These are phyloP conservation scores for Aythya baeri DNA, from an alignment of 2,113 vertebrate species.

Conservation along the genomic window DNA sequence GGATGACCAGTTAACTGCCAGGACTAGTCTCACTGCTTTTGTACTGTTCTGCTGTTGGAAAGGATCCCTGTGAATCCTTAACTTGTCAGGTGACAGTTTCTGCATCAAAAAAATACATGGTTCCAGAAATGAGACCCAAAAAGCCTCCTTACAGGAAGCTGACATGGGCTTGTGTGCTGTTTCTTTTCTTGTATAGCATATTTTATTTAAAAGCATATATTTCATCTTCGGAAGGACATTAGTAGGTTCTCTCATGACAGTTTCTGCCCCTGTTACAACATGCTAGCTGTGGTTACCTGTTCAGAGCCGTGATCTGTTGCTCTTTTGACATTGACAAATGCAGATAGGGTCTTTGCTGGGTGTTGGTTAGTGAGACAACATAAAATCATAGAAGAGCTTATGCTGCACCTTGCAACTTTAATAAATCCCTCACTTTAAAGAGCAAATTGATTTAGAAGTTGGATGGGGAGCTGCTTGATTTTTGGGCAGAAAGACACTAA, in stretches of 20 bases:
- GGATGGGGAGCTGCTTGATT: not conserved
- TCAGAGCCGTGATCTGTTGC: not conserved
- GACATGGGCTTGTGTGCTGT: not conserved
- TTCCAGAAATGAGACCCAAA: not conserved
- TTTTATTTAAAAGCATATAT: not conserved
- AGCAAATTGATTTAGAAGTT: not conserved
- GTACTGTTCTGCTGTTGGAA: not conserved
- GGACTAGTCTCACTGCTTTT: not conserved
- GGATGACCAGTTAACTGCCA: not conserved
- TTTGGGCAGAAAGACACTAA: not conserved
- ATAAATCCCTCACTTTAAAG: not conserved
- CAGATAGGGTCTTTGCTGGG: not conserved
- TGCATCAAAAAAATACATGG: no score
- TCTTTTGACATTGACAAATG: not conserved
- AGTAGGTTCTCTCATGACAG: not conserved
- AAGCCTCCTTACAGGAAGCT: not conserved
- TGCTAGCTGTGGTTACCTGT: not conserved
- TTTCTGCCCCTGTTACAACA: not conserved
- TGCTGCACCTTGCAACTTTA: not conserved
- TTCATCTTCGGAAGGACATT: fast-evolving
- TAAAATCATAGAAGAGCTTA: not conserved
- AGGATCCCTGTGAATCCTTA: not conserved
- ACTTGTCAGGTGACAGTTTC: not conserved
- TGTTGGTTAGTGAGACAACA: not conserved
- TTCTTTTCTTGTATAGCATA: fast-evolving